Base-by-base conservation (phyloP, 2,888 invertebrate species). In the Rhagophthalmus giganteus region DNA sequence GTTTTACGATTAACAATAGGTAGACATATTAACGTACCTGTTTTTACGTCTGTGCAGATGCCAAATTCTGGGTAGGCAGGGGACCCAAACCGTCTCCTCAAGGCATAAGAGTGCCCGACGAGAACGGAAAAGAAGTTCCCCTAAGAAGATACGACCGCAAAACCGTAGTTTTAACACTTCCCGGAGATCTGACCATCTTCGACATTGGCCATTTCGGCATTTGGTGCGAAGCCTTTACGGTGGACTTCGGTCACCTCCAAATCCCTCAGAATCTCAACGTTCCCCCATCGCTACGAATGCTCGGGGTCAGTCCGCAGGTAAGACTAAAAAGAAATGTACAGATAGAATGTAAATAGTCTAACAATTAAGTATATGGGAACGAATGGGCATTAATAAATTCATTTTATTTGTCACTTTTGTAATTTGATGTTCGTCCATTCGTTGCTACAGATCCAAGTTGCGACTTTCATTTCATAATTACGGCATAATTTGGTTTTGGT, bases 221-320 rank as follows among this genome's bases (percentile, higher is more conserved):
- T 54, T 94, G 94, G 92, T 94, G 94, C 72, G 92, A 93, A 73
- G 88, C 90, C 3, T 94, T 93, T 78, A 87, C 91, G 31, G 93
- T 94, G 33, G 90, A 94, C 78, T 95, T 94, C 72, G 94, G 93
- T 0, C 91, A 94, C 77, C 84, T 94, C 35, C 72, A 80, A 58
- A 81, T 94, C 56, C 90, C 92, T 0, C 81, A 81, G 57, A 78
- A 77, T 44, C 76, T 88, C 55, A 90, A 90, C 77, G 87, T 94
- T 33, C 94, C 94, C 28, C 94, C 94, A 39, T 92, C 92, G 30
- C 82, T 94, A 54, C 90, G 88, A 78, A 94, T 94, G 93, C 84
- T 94, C 33, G 94, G 94, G 56, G 88, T 94, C 54, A 91, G 92
- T 55, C 93, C 94, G 34, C 94, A 94, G 90, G 94, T 94, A 81